Evolutionary conservation across 2,888 invertebrate species (phyloP).

Genomic region (Anthoptus insignis): DNA sequence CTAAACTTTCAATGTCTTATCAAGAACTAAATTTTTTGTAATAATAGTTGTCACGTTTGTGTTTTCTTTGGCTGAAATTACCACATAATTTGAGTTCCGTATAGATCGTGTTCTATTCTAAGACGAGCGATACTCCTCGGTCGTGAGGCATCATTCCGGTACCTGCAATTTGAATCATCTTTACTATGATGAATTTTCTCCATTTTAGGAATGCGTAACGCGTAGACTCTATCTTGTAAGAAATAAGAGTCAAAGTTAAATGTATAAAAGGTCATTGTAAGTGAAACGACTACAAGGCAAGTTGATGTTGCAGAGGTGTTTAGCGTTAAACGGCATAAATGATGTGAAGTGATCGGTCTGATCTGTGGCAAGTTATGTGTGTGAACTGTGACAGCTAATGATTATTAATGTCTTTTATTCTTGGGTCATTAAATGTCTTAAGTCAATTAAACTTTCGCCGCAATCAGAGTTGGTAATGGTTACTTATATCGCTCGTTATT

Average conservation of each 20-base stretch:
- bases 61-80: constrained; percentile 11
- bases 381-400: not conserved
- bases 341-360: constrained; percentile 14
- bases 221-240: not conserved
- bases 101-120: not conserved
- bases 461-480: too few species aligned
- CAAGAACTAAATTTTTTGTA: not conserved
- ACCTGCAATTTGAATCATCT: constrained; percentile 51
- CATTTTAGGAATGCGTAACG: constrained; percentile 21
- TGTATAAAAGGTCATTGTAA: not conserved
- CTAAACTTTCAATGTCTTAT: not conserved
- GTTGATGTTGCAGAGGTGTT: constrained; percentile 17
- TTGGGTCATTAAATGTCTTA: too few species aligned
- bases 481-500: too few species aligned
- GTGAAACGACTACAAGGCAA: not conserved
- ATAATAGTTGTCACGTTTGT: not conserved
- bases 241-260: constrained; percentile 17
- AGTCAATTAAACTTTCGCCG: too few species aligned
- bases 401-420: too few species aligned
- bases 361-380: not conserved
- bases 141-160: constrained; percentile 57
- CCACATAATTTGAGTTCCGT: constrained; percentile 10
- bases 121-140: constrained; percentile 31
- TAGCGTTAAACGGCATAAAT: constrained; percentile 23
- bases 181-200: constrained; percentile 46